Conservation (phyloP, 2,113 vertebrate species). For the Lichenostomus cassidix region DNA sequence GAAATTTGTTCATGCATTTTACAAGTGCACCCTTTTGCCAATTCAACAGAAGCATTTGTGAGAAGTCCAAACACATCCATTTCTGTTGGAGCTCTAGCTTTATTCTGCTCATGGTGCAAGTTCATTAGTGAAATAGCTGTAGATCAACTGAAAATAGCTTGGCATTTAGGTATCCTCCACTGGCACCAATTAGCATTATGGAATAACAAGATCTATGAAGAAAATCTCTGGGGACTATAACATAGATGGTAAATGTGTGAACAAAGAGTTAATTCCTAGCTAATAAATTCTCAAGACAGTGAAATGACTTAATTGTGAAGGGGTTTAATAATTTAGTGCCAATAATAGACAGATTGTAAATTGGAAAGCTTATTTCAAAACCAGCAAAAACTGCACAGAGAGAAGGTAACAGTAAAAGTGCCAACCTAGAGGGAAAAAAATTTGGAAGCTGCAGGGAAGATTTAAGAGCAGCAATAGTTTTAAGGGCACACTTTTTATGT, state of each 20-base stretch:
- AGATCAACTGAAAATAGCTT: constrained; percentile 43
- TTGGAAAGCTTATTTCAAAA: constrained; percentile 20
- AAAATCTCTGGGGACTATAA: not conserved
- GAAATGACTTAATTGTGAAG: constrained; percentile 28
- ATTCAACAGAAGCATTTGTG: constrained; percentile 50
- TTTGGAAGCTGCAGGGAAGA: constrained; percentile 33
- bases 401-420: not conserved
- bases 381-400: not conserved
- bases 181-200: constrained; percentile 29
- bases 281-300: constrained; percentile 32
- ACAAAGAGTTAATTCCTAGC: constrained; percentile 51
- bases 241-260: not conserved
- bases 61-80: constrained; percentile 32
- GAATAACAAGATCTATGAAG: constrained; percentile 3
- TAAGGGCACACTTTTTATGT: constrained; percentile 5
- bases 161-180: constrained; percentile 37
- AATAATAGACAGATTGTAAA: constrained; percentile 28
- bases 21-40: constrained; percentile 14
- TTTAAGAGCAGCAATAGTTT: constrained; percentile 8
- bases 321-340: constrained; percentile 3
- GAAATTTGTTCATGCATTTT: constrained; percentile 51
- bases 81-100: not conserved
- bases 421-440: not conserved
- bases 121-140: constrained; percentile 51
- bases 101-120: constrained; percentile 8